Evolutionary conservation across 2,113 vertebrate genomes (phyloP), one percentile per base, ranked within the genome.

Genomic region (Leptobrachium ailaonicum): DNA sequence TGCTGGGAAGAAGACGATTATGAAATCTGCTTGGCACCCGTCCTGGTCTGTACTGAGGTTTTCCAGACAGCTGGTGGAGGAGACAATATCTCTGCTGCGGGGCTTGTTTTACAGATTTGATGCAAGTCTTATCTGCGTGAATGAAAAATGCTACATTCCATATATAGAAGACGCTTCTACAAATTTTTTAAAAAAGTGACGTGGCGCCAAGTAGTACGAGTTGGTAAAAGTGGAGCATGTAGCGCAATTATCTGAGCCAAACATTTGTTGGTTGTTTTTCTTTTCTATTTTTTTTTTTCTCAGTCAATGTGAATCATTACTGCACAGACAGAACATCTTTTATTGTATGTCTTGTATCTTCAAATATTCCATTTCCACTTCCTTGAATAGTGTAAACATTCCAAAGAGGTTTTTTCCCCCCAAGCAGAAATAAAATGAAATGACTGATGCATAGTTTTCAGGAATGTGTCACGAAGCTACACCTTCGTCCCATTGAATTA

Each of bases 1-100:
- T 95, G 94, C 85, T 95, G 94, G 94, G 74, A 91, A 0, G 93
- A 95, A 85, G 87, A 87, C 0, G 87, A 91, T 83, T 95, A 93
- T 6, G 88, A 95, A 85, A 89, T 95, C 76, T 95, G 94, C 3
- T 92, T 95, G 66, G 94, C 93, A 1, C 94, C 94, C 0, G 94
- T 95, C 78, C 87, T 95, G 73, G 94, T 95, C 72, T 95, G 94
- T 85, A 95, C 93, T 2, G 93, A 95, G 66, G 94, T 95, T 50
- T 94, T 92, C 85, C 94, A 95, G 76, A 95, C 94, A 1, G 94
- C 93, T 9, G 94, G 94, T 0, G 94, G 94, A 63, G 94, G 94
- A 13, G 94, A 95, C 85, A 95, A 95, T 84, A 86, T 95, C 83
- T 95, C 94, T 6, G 94, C 94, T 10, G 94, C 94, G 20, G 92